Conservation (phyloP, 1,140 invertebrate genomes). For the Leptopilina clavipes region DNA sequence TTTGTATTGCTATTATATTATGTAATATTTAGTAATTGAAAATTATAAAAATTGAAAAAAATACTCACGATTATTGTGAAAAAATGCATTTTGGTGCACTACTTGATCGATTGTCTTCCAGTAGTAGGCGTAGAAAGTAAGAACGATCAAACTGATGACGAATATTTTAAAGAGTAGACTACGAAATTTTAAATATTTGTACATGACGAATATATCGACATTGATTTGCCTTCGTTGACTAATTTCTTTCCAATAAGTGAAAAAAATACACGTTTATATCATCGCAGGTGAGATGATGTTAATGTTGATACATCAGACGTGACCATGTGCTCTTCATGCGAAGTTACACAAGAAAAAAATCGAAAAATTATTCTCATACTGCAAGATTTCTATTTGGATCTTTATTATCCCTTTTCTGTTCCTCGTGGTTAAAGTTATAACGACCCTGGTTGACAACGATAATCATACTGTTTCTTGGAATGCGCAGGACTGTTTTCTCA, state of each 20-base stretch:
- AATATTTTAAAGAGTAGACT: conserved; percentile 66
- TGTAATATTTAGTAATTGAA: not conserved
- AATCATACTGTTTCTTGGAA: not conserved
- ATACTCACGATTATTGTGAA: conserved; percentile 64
- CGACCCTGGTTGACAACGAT: conserved; percentile 7
- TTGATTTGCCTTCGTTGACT: not conserved
- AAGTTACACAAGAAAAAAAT: not conserved
- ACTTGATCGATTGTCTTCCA: conserved; percentile 66
- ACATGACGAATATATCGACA: conserved; percentile 56
- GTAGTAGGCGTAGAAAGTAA: conserved; percentile 71
- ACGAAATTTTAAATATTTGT: conserved; percentile 66
- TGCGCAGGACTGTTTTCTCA: conserved; percentile 1
- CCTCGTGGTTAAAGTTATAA: not conserved
- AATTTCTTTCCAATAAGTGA: not conserved
- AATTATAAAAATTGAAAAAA: conserved; percentile 13
- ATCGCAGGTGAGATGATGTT: not conserved
- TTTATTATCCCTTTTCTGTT: not conserved
- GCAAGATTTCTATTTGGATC: not conserved
- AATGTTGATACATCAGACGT: not conserved
- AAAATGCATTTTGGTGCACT: conserved; percentile 52
- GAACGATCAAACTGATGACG: conserved; percentile 64
- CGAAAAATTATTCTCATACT: conserved; percentile 6
- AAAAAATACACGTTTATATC: not conserved
- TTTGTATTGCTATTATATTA: not conserved
- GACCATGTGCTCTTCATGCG: not conserved